Evolutionary conservation across 2,888 invertebrate genomes (phyloP).

Genomic region (Aspidapion aeneum): DNA sequence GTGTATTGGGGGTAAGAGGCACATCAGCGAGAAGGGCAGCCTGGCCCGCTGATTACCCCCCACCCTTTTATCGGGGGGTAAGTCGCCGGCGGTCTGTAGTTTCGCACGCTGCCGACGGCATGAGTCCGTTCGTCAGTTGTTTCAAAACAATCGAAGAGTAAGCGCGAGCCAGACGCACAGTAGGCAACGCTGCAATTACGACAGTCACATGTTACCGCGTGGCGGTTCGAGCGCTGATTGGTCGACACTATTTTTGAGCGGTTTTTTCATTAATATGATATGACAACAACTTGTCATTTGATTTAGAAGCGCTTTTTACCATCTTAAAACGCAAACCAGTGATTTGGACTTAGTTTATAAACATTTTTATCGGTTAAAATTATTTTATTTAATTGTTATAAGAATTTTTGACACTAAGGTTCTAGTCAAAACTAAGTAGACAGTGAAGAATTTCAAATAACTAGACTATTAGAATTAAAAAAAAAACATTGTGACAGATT

Average conservation of each 20-base stretch:
- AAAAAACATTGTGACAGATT: no score
- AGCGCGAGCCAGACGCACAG: background rate
- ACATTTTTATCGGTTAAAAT: no score
- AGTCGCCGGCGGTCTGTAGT: constrained; percentile 16
- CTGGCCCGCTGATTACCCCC: background rate
- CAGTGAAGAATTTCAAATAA: no score
- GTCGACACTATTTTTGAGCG: background rate
- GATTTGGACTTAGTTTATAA: no score
- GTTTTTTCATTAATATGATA: background rate
- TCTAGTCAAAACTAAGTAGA: no score
- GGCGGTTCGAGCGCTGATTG: background rate
- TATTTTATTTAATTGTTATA: no score
- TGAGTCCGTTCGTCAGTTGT: background rate
- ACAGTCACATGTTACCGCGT: constrained; percentile 5
- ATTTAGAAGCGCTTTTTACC: no score
- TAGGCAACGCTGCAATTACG: constrained; percentile 1
- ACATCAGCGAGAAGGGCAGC: background rate
- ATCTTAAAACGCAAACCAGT: no score
- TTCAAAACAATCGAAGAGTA: background rate
- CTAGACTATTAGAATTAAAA: no score
- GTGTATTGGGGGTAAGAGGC: constrained; percentile 14
- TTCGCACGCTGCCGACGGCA: background rate
- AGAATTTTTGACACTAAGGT: no score
- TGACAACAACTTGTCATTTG: no score
- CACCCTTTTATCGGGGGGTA: constrained; percentile 17